Evolutionary conservation across 1,140 invertebrate species (phyloP), one percentile per base, ranked within the genome.

Genomic region (Papilio helenus): DNA sequence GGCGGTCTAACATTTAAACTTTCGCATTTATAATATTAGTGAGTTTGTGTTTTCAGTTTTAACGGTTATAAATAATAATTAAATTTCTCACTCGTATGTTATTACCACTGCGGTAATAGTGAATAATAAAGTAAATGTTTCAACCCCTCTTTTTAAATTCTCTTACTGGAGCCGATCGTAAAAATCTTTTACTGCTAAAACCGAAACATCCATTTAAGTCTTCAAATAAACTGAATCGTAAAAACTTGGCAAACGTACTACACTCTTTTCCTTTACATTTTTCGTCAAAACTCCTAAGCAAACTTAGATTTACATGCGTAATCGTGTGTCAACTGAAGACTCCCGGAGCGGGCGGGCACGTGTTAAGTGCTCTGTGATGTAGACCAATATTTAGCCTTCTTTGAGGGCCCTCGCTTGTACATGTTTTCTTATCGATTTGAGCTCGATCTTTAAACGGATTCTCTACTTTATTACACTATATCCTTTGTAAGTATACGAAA

Each of bases 401-500:
- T 18, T 65, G 76, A 77, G 76, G 51, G 76, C 34, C 76, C 26
- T 76, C 26, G 74, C 74, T 14, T 77, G 16, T 77, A 61, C 16
- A 77, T 65, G 39, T 77, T 34, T 20, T 77, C 16, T 7, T 34
- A 77, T 77, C 76, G 76, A 77, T 77, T 58, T 61, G 51, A 61
- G 34, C 76, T 79, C 80, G 82, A 84, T 83, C 82, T 86, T 89
- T 90, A 90, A 88, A 88, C 86, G 87, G 84, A 85, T 83, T 85
- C 84, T 85, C 79, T 86, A 85, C 42, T 34, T 51, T 16, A 51
- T 49, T 68, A 68, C 61, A 68, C 61, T 29, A 5, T 61, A 68
- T 29, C 61, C 23, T 34, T 29, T 68, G 61, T 34, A 14, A 61
- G 20, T 61, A n/a, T 42, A 42, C 39, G 8, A 42, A 42, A 9